Base-by-base conservation (phyloP, 2,888 invertebrate genomes). In the Tholera decimalis region DNA sequence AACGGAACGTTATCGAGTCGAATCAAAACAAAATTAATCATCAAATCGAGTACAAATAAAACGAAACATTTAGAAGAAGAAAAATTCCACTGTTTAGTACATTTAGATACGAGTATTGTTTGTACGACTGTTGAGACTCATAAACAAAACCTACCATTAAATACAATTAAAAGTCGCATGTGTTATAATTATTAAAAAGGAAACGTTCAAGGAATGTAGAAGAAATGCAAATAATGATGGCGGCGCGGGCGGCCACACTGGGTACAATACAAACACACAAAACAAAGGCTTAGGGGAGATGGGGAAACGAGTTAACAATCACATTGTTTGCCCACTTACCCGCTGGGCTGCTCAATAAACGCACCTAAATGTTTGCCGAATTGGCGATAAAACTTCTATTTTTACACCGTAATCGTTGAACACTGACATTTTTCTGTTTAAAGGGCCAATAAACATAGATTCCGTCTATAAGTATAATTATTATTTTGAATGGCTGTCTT, bases 161-260 rank as follows among this genome's bases (percentile, higher is more conserved):
- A 64, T 20, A 68, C 60, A 56, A 59, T 73, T 55, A 63, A 58
- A 69, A 60, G 20, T 80, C 39, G 80, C 79, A 62, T 79, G 80
- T 64, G 68, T 66, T 78, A 30, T 57, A 77, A 72, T 66, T 72
- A 33, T 71, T 69, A 73, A 46, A 73, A 60, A 65, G 49, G 56
- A 82, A 77, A 78, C 59, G 41, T 44, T 73, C 41, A 60, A 75
- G 71, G 63, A 70, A 75, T 71, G 69, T 74, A 49, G 51, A 77
- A 66, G 59, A 74, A 80, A 81, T 69, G 69, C 71, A 83, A 83
- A 82, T 74, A 72, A 69, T 78, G 56, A 71, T 64, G 62, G 59
- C 57, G 55, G 78, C 60, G 50, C 59, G 64, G 56, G 63, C 51
- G 49, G 67, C 67, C 53, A 63, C 62, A 62, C 64, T 58, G 51